Evolutionary conservation across 64 coral and sea anemone species (phyloP).

Genomic region (Montipora efflorescens): DNA sequence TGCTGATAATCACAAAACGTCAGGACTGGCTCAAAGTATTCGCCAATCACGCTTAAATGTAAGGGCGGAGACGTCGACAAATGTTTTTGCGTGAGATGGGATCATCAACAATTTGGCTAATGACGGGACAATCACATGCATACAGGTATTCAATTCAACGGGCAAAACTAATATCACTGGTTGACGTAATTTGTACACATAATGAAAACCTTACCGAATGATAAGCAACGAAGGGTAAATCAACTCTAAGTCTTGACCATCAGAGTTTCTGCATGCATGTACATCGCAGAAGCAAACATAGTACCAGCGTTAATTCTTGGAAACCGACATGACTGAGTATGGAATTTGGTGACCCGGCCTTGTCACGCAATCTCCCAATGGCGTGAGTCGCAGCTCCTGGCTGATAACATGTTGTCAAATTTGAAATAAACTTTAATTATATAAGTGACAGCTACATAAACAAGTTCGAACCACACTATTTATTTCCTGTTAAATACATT

Average conservation of each 20-base stretch:
- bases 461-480: no score
- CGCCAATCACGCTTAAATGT: not conserved
- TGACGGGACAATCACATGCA: not conserved
- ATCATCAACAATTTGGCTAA: conserved; percentile 7
- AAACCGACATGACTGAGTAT: not conserved
- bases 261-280: no score
- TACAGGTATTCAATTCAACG: not conserved
- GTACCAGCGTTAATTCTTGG: no score
- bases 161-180: not conserved
- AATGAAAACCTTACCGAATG: not conserved
- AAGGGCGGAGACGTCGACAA: not conserved
- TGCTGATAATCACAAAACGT: not conserved
- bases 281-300: no score
- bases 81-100: not conserved
- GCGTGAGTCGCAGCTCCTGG: no score
- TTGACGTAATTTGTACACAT: not conserved
- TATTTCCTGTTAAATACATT: no score
- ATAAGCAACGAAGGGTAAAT: not conserved
- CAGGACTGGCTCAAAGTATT: not conserved
- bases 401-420: no score
- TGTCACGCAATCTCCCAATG: not conserved
- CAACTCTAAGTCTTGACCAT: not conserved
- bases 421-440: no score
- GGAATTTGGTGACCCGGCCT: not conserved
- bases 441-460: no score